Conservation (phyloP, 2,888 invertebrate genomes). For the Drosophila helvetica region DNA sequence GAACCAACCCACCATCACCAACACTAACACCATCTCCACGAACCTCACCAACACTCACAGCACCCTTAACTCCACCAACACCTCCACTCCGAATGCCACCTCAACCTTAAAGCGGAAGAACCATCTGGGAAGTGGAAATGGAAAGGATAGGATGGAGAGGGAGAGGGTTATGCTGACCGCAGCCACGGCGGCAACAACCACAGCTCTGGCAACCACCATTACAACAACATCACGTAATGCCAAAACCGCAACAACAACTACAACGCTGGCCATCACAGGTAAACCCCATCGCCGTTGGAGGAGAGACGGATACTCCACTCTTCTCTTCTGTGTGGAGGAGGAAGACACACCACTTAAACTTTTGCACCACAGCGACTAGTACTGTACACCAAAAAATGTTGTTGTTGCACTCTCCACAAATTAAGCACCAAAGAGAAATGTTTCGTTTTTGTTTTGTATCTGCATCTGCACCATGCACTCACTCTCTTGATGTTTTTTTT, state of each 20-base stretch:
- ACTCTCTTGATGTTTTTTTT: background rate
- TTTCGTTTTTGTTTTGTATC: background rate
- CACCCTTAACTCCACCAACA: constrained; percentile 42
- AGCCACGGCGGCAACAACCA: constrained; percentile 72
- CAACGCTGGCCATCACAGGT: constrained; percentile 76
- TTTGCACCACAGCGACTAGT: constrained; percentile 61
- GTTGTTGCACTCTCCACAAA: background rate
- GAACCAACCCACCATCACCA: constrained; percentile 72
- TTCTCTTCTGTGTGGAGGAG: background rate
- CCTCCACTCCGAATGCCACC: constrained; percentile 58
- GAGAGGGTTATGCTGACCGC: constrained; percentile 56
- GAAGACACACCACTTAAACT: constrained; percentile 44
- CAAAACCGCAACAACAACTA: constrained; percentile 72
- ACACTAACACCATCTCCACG: constrained; percentile 31
- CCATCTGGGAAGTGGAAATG: constrained; percentile 50
- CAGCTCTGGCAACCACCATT: constrained; percentile 68
- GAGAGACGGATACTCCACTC: background rate
- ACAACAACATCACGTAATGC: constrained; percentile 75
- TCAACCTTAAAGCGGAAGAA: constrained; percentile 64
- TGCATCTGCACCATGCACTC: background rate
- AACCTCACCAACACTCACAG: constrained; percentile 33
- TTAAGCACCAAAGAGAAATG: background rate
- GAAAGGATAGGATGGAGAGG: constrained; percentile 19
- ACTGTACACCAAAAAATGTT: constrained; percentile 1
- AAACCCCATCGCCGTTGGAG: constrained; percentile 38